These are phyloP conservation scores for Gymnosoma rotundatum DNA, from an alignment of 2,888 invertebrate species.

Conservation along the genomic window DNA sequence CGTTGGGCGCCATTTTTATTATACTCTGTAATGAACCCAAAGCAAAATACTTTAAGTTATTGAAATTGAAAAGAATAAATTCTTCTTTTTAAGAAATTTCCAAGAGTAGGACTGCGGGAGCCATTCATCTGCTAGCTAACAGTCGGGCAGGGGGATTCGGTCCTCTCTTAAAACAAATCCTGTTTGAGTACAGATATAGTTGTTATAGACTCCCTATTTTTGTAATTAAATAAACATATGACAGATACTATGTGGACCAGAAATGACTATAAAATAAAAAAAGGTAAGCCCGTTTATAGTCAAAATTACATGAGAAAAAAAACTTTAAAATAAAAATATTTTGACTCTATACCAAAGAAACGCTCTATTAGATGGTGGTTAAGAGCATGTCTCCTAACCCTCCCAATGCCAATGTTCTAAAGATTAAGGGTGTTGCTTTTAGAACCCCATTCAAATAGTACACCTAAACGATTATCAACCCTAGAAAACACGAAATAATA, in stretches of 20 bases:
- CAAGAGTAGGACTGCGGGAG: constrained; percentile 3
- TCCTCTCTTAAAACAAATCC: constrained; percentile 1
- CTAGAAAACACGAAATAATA: no score
- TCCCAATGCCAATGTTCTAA: not conserved
- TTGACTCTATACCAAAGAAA: not conserved
- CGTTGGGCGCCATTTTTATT: no score
- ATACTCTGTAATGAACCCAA: no score
- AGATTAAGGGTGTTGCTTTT: no score
- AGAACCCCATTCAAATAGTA: no score
- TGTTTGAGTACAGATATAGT: not conserved
- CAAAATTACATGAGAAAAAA: not conserved
- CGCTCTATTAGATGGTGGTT: not conserved
- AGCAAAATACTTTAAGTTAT: no score
- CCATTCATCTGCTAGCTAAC: constrained; percentile 16
- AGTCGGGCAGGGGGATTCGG: constrained; percentile 1
- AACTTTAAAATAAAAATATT: not conserved
- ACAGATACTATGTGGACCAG: not conserved
- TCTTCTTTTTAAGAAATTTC: not conserved
- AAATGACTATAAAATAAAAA: not conserved
- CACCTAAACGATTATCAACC: no score
- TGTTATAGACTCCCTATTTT: constrained; percentile 7
- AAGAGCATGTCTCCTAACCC: not conserved
- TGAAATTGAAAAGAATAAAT: no score
- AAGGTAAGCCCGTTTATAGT: not conserved
- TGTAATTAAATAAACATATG: not conserved